Conservation (phyloP, 2,888 invertebrate species). For the Atrina japonica region DNA sequence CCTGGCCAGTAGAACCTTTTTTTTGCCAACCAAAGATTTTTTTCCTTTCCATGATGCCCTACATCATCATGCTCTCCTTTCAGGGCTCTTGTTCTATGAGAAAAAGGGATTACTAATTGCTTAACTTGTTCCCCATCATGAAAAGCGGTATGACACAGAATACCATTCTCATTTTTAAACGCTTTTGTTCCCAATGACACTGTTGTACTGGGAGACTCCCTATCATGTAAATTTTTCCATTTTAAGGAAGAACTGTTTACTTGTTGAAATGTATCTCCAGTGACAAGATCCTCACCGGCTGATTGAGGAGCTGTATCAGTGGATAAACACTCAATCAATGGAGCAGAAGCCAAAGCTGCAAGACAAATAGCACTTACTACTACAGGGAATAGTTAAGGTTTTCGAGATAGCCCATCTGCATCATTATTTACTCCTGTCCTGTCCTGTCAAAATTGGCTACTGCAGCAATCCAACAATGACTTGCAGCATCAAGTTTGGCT, state of each 20-base stretch:
- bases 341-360: neutral
- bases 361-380: neutral
- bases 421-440: constrained; percentile 33
- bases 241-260: neutral
- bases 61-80: neutral
- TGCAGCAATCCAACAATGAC: constrained; percentile 40
- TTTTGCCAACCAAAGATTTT: constrained; percentile 1
- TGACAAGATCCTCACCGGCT: no score
- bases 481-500: no score
- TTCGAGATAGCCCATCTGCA: constrained; percentile 27
- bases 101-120: neutral
- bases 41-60: constrained; percentile 25
- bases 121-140: neutral
- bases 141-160: neutral
- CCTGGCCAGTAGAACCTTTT: neutral
- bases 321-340: neutral
- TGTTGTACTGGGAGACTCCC: neutral
- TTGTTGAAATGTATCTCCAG: no score
- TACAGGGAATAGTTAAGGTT: neutral
- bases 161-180: neutral
- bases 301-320: no score
- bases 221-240: neutral
- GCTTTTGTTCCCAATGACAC: constrained; percentile 1
- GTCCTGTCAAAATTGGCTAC: constrained; percentile 36
- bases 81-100: neutral